Evolutionary conservation across 2,797 vertebrate genomes (phyloP).

Genomic region (Xenopus petersii): DNA sequence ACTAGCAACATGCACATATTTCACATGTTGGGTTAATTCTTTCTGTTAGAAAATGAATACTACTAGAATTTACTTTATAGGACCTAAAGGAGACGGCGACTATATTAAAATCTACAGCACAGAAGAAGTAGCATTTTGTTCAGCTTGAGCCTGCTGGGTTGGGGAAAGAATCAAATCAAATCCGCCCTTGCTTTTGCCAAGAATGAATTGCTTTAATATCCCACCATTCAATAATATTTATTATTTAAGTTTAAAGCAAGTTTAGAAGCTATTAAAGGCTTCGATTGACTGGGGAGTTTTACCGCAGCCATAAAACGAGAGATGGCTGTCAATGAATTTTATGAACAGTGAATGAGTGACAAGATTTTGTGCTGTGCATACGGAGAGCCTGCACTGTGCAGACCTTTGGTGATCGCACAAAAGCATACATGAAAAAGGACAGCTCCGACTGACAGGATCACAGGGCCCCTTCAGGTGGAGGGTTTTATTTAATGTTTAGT

Average conservation of each 20-base stretch:
- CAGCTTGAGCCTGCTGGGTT: conserved; percentile 42
- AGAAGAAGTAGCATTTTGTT: conserved; percentile 67
- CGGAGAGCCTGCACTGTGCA: conserved; percentile 18
- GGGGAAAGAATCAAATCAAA: conserved; percentile 60
- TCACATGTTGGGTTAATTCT: conserved; percentile 73
- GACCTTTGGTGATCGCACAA: conserved; percentile 3
- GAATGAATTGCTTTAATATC: conserved; percentile 81
- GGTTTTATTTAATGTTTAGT: too few relatives aligned
- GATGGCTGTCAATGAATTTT: conserved; percentile 48
- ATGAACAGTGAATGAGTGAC: conserved; percentile 39
- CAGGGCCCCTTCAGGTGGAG: neutral
- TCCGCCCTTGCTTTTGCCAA: conserved; percentile 62
- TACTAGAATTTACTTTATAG: conserved; percentile 69
- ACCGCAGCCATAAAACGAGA: conserved; percentile 43
- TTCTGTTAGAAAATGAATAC: conserved; percentile 67
- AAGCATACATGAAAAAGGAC: conserved; percentile 9
- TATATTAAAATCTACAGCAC: conserved; percentile 69
- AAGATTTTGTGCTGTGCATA: conserved; percentile 21
- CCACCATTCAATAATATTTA: conserved; percentile 74
- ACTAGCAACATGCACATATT: conserved; percentile 28
- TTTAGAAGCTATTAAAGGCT: conserved; percentile 49
- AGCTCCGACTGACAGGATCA: conserved; percentile 5
- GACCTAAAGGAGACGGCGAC: conserved; percentile 69
- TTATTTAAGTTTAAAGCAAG: conserved; percentile 66
- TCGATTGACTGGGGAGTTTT: conserved; percentile 49